Percentiles rank a stretch among this genome's conserved stretches.
These are phyloP conservation scores for Drosophila prostipennis DNA, from an alignment of 2,888 invertebrate species.

Conservation along the genomic window DNA sequence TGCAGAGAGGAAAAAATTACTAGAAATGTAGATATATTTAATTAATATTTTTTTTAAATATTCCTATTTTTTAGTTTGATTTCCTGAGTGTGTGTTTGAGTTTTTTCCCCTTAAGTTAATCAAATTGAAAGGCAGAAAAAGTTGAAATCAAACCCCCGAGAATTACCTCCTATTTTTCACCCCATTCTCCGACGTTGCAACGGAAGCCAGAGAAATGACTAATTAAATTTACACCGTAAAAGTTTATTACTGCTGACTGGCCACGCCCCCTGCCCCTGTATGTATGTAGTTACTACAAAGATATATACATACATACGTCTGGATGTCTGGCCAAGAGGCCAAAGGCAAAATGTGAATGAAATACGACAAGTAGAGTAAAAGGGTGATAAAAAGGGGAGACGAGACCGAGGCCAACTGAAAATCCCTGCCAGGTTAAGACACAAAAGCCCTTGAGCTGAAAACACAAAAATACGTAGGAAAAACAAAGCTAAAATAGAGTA, in stretches of 20 bases:
- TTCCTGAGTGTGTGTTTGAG: neutral
- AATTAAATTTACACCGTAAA: slow-evolving; percentile 76
- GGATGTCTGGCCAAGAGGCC: slow-evolving; percentile 44
- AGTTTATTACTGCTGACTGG: slow-evolving; percentile 67
- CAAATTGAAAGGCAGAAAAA: slow-evolving; percentile 21
- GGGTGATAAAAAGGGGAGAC: slow-evolving; percentile 35
- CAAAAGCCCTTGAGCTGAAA: slow-evolving; percentile 63
- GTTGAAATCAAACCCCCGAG: slow-evolving; percentile 49
- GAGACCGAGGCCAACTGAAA: slow-evolving; percentile 51
- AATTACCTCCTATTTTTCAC: slow-evolving; percentile 15
- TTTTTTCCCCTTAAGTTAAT: slow-evolving; percentile 4
- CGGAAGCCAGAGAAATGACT: slow-evolving; percentile 74
- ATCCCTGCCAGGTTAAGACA: slow-evolving; percentile 58
- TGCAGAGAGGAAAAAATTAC: neutral
- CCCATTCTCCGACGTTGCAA: slow-evolving; percentile 28
- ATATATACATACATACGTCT: slow-evolving; percentile 5
- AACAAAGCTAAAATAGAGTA: slow-evolving; percentile 14
- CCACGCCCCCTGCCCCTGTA: slow-evolving; percentile 34
- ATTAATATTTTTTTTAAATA: neutral
- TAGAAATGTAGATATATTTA: neutral
- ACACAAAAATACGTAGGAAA: slow-evolving; percentile 22
- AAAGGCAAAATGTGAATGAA: slow-evolving; percentile 57
- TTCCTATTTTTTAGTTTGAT: neutral
- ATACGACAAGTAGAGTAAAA: slow-evolving; percentile 58
- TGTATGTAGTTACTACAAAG: neutral